Evolutionary conservation across 2,113 vertebrate genomes (phyloP).

Genomic region (Halcyon malimbica): DNA sequence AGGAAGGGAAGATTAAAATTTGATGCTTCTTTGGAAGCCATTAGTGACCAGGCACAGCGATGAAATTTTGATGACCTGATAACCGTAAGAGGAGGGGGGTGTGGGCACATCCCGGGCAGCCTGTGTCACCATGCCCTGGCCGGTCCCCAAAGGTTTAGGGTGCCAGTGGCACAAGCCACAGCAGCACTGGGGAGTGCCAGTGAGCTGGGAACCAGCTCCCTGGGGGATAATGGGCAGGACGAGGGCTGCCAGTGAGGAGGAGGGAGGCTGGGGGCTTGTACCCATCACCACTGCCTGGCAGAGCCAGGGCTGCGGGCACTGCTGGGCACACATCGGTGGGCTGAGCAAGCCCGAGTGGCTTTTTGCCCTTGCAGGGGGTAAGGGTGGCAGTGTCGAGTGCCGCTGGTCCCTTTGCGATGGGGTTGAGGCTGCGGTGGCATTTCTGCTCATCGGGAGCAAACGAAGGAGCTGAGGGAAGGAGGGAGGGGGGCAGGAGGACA

Average conservation of each 20-base stretch:
- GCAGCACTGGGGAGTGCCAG: neutral
- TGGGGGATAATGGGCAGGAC: neutral
- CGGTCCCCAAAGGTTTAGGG: neutral
- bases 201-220: neutral
- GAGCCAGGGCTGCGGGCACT: accelerated
- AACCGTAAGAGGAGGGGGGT: neutral
- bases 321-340: neutral
- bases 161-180: accelerated
- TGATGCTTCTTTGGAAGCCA: constrained; percentile 68
- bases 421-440: neutral
- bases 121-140: accelerated
- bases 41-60: constrained; percentile 56
- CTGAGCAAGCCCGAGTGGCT: neutral
- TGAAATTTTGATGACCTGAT: constrained; percentile 69
- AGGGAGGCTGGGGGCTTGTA: accelerated
- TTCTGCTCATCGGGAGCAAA: neutral
- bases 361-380: neutral
- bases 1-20: constrained; percentile 55
- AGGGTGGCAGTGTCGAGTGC: neutral
- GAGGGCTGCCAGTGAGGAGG: neutral
- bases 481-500: neutral
- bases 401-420: neutral
- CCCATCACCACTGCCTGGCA: neutral
- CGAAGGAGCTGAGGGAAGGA: neutral
- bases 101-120: neutral